These are phyloP conservation scores for Linepithema humile DNA, from an alignment of 1,140 invertebrate genomes.

Conservation along the genomic window DNA sequence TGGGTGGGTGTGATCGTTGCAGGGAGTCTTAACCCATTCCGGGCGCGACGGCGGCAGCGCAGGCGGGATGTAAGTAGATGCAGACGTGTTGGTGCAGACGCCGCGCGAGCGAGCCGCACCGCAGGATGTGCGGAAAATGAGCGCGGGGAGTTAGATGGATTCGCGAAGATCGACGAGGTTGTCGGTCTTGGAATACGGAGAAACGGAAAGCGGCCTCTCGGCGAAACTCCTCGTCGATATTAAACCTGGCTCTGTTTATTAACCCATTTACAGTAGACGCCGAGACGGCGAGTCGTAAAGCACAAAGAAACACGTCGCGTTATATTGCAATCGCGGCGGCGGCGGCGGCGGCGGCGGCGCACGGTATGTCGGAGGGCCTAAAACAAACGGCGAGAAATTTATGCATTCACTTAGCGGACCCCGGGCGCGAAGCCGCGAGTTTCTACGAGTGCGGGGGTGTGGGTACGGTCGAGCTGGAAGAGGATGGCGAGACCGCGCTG, in stretches of 20 bases:
- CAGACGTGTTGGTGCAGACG: constrained; percentile 44
- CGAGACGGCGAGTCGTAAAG: constrained; percentile 63
- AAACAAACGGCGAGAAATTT: constrained; percentile 72
- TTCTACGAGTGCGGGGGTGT: neutral
- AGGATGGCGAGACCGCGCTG: constrained; percentile 5
- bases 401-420: constrained; percentile 73
- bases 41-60: neutral
- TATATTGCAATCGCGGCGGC: constrained; percentile 71
- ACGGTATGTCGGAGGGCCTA: constrained; percentile 35
- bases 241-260: constrained; percentile 72
- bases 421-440: constrained; percentile 15
- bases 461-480: neutral
- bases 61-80: constrained; percentile 32
- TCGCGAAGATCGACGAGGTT: constrained; percentile 17
- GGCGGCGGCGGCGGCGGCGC: constrained; percentile 11
- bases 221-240: constrained; percentile 63
- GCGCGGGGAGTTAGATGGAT: neutral
- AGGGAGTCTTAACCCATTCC: constrained; percentile 39
- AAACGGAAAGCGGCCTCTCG: constrained; percentile 1
- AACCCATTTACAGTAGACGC: constrained; percentile 70
- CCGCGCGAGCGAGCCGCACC: neutral
- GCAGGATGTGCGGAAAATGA: neutral
- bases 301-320: constrained; percentile 70
- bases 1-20: constrained; percentile 19
- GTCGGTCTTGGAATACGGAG: constrained; percentile 7